Evolutionary conservation across 2,113 vertebrate genomes (phyloP).

Genomic region (Atrichornis clamosus): DNA sequence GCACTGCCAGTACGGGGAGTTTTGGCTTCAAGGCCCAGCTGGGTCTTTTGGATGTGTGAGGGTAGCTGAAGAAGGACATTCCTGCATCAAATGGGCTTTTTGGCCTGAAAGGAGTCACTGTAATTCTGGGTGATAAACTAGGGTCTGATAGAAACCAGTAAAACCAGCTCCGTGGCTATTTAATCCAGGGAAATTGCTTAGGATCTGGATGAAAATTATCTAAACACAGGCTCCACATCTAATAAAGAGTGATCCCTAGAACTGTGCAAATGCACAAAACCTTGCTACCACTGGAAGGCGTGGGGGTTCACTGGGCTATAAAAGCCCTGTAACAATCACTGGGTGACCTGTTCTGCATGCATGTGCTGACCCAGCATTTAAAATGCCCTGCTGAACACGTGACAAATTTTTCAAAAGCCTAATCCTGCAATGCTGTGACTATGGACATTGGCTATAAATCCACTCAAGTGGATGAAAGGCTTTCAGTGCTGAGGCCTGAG

Average conservation of each 20-base stretch:
- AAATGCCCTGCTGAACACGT: background rate
- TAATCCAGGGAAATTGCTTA: background rate
- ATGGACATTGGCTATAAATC: background rate
- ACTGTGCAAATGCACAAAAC: background rate
- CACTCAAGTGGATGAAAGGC: background rate
- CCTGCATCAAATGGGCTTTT: background rate
- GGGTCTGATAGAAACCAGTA: background rate
- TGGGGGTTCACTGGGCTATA: background rate
- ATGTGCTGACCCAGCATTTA: background rate
- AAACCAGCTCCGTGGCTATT: background rate
- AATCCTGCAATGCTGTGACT: background rate
- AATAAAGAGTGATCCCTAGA: background rate
- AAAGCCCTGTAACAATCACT: background rate
- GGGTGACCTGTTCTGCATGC: background rate
- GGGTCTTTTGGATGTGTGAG: background rate
- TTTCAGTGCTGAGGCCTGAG: background rate
- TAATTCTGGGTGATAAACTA: background rate
- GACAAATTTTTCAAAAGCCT: background rate
- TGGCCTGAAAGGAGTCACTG: background rate
- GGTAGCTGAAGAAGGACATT: background rate
- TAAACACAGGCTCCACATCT: background rate
- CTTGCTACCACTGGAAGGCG: fast-evolving
- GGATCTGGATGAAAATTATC: background rate
- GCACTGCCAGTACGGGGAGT: background rate
- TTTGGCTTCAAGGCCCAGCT: background rate